Evolutionary conservation across 2,113 vertebrate species (phyloP), one percentile per base, ranked within the genome.

Genomic region (Percopsis transmontana): DNA sequence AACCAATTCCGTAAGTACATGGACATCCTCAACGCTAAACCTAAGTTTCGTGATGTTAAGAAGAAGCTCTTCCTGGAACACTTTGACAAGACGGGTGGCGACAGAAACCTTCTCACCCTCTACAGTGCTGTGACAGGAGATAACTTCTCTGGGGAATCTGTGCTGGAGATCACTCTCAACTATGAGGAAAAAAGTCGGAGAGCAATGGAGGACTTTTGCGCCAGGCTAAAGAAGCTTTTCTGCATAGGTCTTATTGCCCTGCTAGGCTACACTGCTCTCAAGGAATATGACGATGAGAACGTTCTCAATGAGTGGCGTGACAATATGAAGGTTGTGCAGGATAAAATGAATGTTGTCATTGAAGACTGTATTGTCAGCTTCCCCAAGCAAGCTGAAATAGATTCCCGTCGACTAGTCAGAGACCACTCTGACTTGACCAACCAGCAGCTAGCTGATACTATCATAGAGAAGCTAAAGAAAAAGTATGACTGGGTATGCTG

Each of bases 1-100:
- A 93, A 92, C 79, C 92, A 92, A 76, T 93, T 93, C 78, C 87
- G 92, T 66, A 93, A 93, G 70, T 93, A 91, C 84, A 92, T 93
- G 92, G 92, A 92, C 75, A 90, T 93, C 77, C 90, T 93, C 18
- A 92, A 91, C 1, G 90, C 91, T 68, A 93, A 90, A 45, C 86
- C 91, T 1, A 83, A 92, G 67, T 93, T 86, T 75, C 11, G 85
- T 33, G 90, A 93, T 13, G 91, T 89, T 27, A 90, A 93, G 77
- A 93, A 92, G 82, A 92, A 91, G 77, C 68, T 75, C 1, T 93
- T 93, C 68, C 58, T 93, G 76, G 87, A 92, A 0, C 91, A 93
- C 66, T 93, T 92, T 10, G 77, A 39, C 45, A 91, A 68, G 41
- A 88, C 85, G 0, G 91, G 87, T 0, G 91, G 91, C 0, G 91